Base-by-base conservation (phyloP, 2,113 vertebrate genomes). In the Siniperca chuatsi region DNA sequence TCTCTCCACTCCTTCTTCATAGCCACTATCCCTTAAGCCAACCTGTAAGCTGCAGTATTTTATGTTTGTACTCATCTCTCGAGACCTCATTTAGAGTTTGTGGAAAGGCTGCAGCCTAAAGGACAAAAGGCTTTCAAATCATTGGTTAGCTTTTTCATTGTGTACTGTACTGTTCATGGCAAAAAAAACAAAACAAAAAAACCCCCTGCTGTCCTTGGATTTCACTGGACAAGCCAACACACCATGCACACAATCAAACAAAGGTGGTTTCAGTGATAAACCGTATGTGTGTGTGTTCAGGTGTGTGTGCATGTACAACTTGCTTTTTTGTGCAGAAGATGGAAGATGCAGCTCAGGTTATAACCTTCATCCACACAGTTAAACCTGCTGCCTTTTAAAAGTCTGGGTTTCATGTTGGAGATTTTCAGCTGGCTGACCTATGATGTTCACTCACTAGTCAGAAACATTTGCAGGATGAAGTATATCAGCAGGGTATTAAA, bases 111-210 rank as follows among this genome's bases (percentile, higher is more conserved):
- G 66, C 87, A 90, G 83, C 88, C 91, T 83, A 67, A 78, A 90
- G 89, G 86, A 89, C 75, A 92, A 92, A 90, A 89, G 33, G 60
- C 85, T 94, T 89, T 92, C 61, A 89, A 80, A 82, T 75, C 29
- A 29, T 75, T 40, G 81, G 62, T 82, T 29, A 57, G n/a, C 61
- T 77, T 87, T 60, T 84, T 67, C 46, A 1, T 65, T 79, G 75
- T 64, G 69, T 75, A 42, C 68, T 71, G 50, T 76, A 18, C 35
- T 12, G 72, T 46, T 76, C 5, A 33, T 33, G 25, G 9, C 2
- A 2, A 44, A 69, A 68, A 73, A 66, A 42, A 66, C 20, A n/a
- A 42, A 71, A 62, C 8, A 70, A 74, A 21, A 65, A 48, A 52
- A 35, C 3, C 44, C 3, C 44, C 67, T 58, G n/a, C 69, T 23